Base-by-base conservation (phyloP, 2,888 invertebrate species). In the Platycnemis pennipes region DNA sequence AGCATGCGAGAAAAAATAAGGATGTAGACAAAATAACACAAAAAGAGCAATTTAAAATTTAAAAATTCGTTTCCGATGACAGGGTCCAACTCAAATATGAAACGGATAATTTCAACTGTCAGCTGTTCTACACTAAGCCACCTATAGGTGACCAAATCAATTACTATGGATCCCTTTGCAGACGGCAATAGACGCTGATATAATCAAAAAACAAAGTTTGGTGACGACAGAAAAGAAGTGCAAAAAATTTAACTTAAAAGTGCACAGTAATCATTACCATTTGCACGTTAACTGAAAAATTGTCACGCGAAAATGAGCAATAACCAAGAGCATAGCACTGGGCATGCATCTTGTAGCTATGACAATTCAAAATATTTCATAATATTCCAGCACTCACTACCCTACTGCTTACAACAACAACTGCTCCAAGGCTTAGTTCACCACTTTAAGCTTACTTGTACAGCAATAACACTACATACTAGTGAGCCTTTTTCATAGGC, bases 251-350 rank as follows among this genome's bases (percentile, higher is more conserved):
- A 91, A 91, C 63, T 91, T 45, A 91, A 63, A 91, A 42, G 91
- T 91, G 91, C 91, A 91, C 63, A 91, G 42, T 91, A 91, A 91
- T 91, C 69, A 91, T 91, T 91, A 91, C 91, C 63, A 63, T 63
- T 91, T 91, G 91, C 91, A 91, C 91, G 56, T 63, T 69, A 91
- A 91, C 91, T 91, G 49, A 91, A 91, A 91, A 91, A 91, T 63
- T 91, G 91, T 91, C 91, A 91, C 91, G 91, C 91, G 91, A 91
- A 69, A 91, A 91, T 91, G 44, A 91, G 63, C 63, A 56, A 91
- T 91, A 91, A 91, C 63, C 91, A 91, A 91, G 91, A 91, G 91
- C 91, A 91, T 91, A 91, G 91, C 91, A 91, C 91, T 91, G 91
- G 91, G 91, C 91, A 91, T 91, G 91, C 91, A 91, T 91, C 91